A percentile compares a stretch with the other conserved stretches of the same genome.
phyloP scores from a whole-genome alignment of 2,888 invertebrate species.

The Lapara coniferarum region DNA sequence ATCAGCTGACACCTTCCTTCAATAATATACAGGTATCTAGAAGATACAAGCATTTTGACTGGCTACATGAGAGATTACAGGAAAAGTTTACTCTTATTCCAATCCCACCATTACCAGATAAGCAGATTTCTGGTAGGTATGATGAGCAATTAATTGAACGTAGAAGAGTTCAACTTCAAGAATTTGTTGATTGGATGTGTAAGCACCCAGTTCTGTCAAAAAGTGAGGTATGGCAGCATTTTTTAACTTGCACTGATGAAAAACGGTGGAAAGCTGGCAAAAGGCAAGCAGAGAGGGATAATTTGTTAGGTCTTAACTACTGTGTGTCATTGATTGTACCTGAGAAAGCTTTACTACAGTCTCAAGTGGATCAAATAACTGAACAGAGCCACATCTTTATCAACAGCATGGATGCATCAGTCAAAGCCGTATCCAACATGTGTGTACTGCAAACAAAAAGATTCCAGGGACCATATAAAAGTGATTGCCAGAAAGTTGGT shows the following conservation, averaged over 20 bases:
- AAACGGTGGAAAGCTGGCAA: slow-evolving; percentile 99
- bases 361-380: slow-evolving; percentile 90
- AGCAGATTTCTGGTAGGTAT: slow-evolving; percentile 98
- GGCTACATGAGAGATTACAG: slow-evolving; percentile 96
- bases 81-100: slow-evolving; percentile 97
- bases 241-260: slow-evolving; percentile 98
- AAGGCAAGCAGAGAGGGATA: slow-evolving; percentile 96
- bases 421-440: slow-evolving; percentile 91
- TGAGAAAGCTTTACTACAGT: slow-evolving; percentile 88
- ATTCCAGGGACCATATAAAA: slow-evolving; percentile 92
- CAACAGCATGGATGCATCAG: slow-evolving; percentile 92
- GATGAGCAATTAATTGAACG: slow-evolving; percentile 99
- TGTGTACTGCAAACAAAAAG: slow-evolving; percentile 94
- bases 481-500: slow-evolving; percentile 95
- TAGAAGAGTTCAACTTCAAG: slow-evolving; percentile 95
- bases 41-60: slow-evolving; percentile 99
- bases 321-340: slow-evolving; percentile 95
- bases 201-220: slow-evolving; percentile 97
- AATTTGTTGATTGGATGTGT: slow-evolving; percentile 98
- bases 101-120: slow-evolving; percentile 98
- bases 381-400: slow-evolving; percentile 93
- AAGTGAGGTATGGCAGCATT: slow-evolving; percentile 97
- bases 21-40: slow-evolving; percentile 96
- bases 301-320: slow-evolving; percentile 94
- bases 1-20: slow-evolving; percentile 97